phyloP scores from a whole-genome alignment of 1,140 invertebrate species.

The Lepidurus couesii region DNA sequence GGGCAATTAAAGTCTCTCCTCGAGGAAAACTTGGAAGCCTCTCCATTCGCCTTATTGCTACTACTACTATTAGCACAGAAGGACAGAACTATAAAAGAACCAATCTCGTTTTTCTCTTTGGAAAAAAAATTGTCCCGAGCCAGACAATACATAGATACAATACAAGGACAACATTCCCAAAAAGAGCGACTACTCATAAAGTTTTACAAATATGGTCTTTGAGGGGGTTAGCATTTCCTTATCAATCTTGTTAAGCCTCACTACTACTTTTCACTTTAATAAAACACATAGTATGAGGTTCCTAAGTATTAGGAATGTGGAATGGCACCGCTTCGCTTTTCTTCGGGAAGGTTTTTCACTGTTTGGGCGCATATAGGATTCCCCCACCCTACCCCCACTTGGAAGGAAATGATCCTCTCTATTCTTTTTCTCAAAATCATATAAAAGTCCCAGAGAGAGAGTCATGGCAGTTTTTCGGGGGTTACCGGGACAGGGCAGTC shows the following conservation, averaged over 20 bases:
- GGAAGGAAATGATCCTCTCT: background rate
- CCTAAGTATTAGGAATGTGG: background rate
- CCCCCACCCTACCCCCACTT: background rate
- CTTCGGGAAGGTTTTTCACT: background rate
- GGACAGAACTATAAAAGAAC: too few relatives aligned
- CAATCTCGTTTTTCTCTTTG: too few relatives aligned
- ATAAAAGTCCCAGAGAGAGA: background rate
- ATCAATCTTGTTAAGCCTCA: background rate
- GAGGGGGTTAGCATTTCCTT: background rate
- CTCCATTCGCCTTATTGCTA: too few relatives aligned
- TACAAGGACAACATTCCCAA: background rate
- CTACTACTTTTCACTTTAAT: conserved; percentile 20
- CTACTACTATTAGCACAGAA: too few relatives aligned
- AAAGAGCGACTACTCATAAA: background rate
- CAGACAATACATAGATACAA: too few relatives aligned
- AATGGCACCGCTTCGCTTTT: background rate
- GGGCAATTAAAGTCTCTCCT: background rate
- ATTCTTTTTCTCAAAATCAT: background rate
- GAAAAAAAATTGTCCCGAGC: too few relatives aligned
- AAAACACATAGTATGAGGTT: background rate
- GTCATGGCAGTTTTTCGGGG: too few relatives aligned
- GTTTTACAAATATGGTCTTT: conserved; percentile 1
- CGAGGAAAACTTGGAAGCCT: too few relatives aligned
- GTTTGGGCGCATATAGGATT: background rate
- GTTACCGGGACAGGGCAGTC: background rate